Evolutionary conservation across 1,140 invertebrate species (phyloP), one percentile per base, ranked within the genome.

Genomic region (Lycorma delicatula): DNA sequence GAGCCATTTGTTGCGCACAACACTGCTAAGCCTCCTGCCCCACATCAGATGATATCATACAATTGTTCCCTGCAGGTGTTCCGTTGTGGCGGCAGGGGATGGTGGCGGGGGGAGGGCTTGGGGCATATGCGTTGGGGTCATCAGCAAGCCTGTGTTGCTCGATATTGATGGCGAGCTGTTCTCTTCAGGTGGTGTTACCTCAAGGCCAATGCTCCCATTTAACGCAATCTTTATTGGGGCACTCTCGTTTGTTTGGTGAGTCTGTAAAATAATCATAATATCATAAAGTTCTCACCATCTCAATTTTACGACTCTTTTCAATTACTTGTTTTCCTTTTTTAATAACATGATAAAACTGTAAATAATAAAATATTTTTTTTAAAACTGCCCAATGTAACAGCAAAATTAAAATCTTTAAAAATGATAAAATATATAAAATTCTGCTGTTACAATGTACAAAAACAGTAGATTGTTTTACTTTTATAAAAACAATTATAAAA

Each of bases 21-120:
- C 78, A 74, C 81, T 79, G 73, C 80, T 81, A 63, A 81, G 74
- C 73, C 86, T 80, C 73, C 86, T 84, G 80, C 86, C 86, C 86
- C 86, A 89, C 86, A 89, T 89, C 41, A 89, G 84, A 79, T 89
- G 83, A 79, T 89, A 89, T 91, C 86, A 91, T 88, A 91, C 89
- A 70, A 91, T 90, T 67, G 89, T 91, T 60, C 89, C 89, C 72
- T 90, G 87, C 56, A 91, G 74, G 65, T 88, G 84, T 65, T 87
- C 85, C 1, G 85, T 81, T 66, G 87, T 85, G 23, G 69, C 60
- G 48, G 59, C 27, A 20, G 65, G 62, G n/a, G 60, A 58, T 25
- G 55, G 47, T 34, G 63, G 60, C 6, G 65, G 65, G 54, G 6
- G 65, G 50, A n/a, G 66, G 63, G n/a, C n/a, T n/a, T n/a, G n/a